These are phyloP conservation scores for Electrophaes corylata DNA, from an alignment of 2,888 invertebrate species.

Conservation along the genomic window DNA sequence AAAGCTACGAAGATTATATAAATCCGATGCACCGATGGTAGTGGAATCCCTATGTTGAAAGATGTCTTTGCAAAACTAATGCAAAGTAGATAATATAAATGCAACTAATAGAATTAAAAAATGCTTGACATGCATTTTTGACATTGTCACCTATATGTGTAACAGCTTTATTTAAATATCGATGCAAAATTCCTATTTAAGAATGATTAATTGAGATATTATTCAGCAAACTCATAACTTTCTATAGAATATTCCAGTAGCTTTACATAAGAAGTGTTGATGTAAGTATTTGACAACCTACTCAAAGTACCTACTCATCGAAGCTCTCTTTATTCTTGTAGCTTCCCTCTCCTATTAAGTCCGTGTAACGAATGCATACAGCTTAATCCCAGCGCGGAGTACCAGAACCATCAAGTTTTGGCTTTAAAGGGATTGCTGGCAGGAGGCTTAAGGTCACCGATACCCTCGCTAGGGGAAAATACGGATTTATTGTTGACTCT, in stretches of 20 bases:
- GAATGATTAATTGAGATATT: no score
- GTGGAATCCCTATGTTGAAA: no score
- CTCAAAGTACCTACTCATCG: background rate
- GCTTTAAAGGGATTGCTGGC: constrained; percentile 45
- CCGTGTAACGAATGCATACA: constrained; percentile 34
- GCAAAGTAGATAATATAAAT: no score
- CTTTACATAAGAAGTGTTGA: background rate
- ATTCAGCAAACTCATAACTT: no score
- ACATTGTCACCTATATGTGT: no score
- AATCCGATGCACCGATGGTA: no score
- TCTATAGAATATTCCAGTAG: background rate
- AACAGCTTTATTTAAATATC: no score
- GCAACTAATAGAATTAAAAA: no score
- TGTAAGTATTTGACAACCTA: constrained; percentile 4
- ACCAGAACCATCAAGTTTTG: constrained; percentile 38
- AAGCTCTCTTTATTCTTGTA: background rate
- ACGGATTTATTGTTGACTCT: constrained; percentile 29
- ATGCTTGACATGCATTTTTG: no score
- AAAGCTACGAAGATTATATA: no score
- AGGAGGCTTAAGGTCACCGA: constrained; percentile 38
- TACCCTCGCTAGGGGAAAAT: constrained; percentile 31
- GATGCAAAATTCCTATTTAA: no score
- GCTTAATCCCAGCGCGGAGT: constrained; percentile 38
- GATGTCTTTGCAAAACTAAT: no score
- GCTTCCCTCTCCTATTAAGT: constrained; percentile 25